Percentiles rank a stretch among this genome's conserved stretches.
These are phyloP conservation scores for Neoitamus cyanurus DNA, from an alignment of 2,888 invertebrate species.

Conservation along the genomic window DNA sequence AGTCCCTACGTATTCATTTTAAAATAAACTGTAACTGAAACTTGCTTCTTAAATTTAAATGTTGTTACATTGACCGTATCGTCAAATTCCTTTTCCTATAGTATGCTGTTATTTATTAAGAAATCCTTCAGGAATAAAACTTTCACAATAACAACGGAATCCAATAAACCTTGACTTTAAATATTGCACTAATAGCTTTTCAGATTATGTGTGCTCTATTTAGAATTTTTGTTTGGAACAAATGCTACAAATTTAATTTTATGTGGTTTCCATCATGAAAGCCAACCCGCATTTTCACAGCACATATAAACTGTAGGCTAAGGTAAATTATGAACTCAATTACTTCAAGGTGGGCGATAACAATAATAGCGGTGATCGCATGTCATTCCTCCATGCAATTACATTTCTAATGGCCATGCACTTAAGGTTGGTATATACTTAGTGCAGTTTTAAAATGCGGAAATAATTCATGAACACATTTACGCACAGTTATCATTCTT, in stretches of 20 bases:
- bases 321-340: background rate
- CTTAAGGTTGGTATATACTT: background rate
- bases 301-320: background rate
- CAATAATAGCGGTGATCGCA: background rate
- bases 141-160: background rate
- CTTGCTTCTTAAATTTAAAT: too few species aligned
- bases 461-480: background rate
- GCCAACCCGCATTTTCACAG: background rate
- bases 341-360: background rate
- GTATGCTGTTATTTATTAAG: background rate
- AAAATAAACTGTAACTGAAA: too few species aligned
- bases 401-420: background rate
- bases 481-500: background rate
- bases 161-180: too few species aligned
- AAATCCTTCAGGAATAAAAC: background rate
- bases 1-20: too few species aligned
- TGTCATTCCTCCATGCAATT: background rate
- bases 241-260: background rate
- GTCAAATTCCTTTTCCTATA: too few species aligned
- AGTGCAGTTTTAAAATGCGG: background rate
- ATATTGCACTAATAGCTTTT: background rate
- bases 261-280: background rate
- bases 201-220: too few species aligned
- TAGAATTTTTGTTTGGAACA: background rate
- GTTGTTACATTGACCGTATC: too few species aligned